Evolutionary conservation across 2,113 vertebrate species (phyloP).

Genomic region (Fulmarus glacialis): DNA sequence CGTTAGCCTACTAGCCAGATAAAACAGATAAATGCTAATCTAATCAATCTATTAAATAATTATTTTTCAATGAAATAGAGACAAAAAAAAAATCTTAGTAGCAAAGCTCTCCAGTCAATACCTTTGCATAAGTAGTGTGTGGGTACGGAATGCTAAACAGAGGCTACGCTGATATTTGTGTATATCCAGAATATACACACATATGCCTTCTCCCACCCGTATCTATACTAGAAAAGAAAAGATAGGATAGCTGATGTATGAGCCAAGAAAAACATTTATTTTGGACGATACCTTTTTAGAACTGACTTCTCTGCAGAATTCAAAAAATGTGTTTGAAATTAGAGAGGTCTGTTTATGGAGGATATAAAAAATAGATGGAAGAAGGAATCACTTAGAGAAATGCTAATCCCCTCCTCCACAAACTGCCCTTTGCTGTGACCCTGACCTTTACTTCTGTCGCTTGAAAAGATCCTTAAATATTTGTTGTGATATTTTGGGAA

Average conservation of each 20-base stretch:
- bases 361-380: conserved; percentile 51
- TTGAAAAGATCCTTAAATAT: conserved; percentile 68
- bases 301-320: conserved; percentile 55
- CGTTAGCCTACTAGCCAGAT: neutral
- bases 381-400: conserved; percentile 62
- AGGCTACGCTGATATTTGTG: neutral
- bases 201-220: neutral
- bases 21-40: conserved; percentile 16
- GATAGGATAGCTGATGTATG: neutral
- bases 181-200: neutral
- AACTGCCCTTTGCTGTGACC: conserved; percentile 60
- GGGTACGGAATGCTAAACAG: conserved; percentile 1
- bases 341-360: conserved; percentile 58
- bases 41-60: conserved; percentile 22
- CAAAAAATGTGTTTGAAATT: conserved; percentile 65
- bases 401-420: conserved; percentile 55
- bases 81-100: neutral
- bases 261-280: conserved; percentile 67
- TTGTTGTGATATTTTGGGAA: conserved; percentile 71
- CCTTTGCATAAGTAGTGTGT: neutral
- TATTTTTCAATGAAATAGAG: neutral
- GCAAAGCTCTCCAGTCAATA: neutral
- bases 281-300: conserved; percentile 60
- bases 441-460: conserved; percentile 65
- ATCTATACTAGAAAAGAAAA: conserved; percentile 25